Base-by-base conservation (phyloP, 2,888 invertebrate species). In the Lepidonotus clava region DNA sequence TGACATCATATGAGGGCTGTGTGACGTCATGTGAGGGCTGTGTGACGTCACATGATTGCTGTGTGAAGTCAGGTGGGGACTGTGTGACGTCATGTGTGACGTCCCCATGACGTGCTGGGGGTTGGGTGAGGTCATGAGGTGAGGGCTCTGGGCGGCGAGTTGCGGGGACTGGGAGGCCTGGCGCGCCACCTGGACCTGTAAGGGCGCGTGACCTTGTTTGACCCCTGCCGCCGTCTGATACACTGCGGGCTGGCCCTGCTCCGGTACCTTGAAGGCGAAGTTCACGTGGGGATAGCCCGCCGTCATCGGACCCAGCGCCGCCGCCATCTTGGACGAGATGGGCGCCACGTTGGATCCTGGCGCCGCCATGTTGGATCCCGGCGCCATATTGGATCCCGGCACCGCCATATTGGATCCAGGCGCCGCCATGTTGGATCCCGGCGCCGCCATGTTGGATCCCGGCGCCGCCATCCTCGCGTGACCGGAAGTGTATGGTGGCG, bases 201-300 rank as follows among this genome's bases (percentile, higher is more conserved):
- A 6, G 8, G 34, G 38, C 11, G 28, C 34, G 34, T 71, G 71
- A 18, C 71, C 14, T 4, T 18, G 76, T 21, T 36, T 40, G 6
- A 76, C n/a, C 14, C 21, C 36, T 36, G 76, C n/a, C n/a, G n/a
- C n/a, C n/a, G 24, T 1, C 24, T 41, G 46, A 46, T 46, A 18
- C 46, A 24, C 5, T 8, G 41, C 46, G 1, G 80, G n/a, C 51
- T 41, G 51, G 0, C 18, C n/a, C 11, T 76, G 76, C 21, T 80
- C 80, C 14, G 80, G 80, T 0, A 80, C 46, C 80, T 80, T 80
- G 41, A 80, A 80, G 80, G 46, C 41, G 51, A 46, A 80, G 80
- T 24, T 46, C 18, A 28, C 11, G 14, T 28, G 41, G 4, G 40
- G 32, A n/a, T n/a, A n/a, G n/a, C n/a, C n/a, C n/a, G n/a, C n/a